phyloP scores from a whole-genome alignment of 2,888 invertebrate species.

The Vannuccia rotundouncinata region DNA sequence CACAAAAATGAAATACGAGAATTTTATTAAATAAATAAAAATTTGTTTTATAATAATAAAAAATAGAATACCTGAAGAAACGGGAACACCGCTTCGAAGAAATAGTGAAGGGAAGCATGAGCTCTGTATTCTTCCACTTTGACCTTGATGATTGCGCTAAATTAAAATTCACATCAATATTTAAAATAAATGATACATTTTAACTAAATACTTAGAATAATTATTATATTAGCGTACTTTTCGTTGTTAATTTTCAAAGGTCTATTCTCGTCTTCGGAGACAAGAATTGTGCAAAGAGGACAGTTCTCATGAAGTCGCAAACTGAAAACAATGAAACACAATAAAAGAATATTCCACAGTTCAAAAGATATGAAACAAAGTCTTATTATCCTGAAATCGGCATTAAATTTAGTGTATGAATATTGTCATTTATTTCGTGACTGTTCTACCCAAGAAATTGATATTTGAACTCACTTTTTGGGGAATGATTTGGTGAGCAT shows the following conservation, averaged over 20 bases:
- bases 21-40: no score
- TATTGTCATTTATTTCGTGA: no score
- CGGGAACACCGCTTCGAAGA: conserved; percentile 43
- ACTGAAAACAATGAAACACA: not conserved
- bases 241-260: conserved; percentile 33
- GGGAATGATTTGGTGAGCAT: conserved; percentile 27
- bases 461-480: conserved; percentile 24
- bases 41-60: no score
- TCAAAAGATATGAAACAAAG: no score
- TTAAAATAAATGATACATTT: not conserved
- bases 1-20: no score
- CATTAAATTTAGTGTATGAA: no score
- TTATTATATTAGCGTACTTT: no score
- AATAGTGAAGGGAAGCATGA: conserved; percentile 41
- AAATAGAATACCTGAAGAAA: conserved; percentile 41
- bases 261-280: conserved; percentile 32
- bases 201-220: no score
- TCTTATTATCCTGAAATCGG: no score
- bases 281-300: conserved; percentile 14
- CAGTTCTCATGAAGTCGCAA: not conserved
- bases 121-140: conserved; percentile 40
- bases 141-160: conserved; percentile 42
- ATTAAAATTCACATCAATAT: not conserved
- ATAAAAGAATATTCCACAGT: not conserved
- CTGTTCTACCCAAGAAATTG: no score